Conservation (phyloP, 2,888 invertebrate genomes). For the Ernsta delagoae region DNA sequence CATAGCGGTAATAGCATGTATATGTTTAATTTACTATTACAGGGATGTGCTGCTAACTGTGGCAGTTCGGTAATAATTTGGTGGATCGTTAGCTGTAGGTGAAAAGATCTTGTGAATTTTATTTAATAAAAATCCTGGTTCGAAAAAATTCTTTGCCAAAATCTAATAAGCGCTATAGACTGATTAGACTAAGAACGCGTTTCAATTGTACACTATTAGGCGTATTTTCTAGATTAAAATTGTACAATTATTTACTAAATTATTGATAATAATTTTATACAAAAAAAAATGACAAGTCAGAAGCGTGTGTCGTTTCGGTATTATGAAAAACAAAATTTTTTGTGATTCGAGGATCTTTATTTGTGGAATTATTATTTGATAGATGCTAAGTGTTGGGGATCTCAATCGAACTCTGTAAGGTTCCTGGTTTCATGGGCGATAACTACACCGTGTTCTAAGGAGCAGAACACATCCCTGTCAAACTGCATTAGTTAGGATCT, state of each 20-base stretch:
- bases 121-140: conserved; percentile 58
- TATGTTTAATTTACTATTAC: conserved; percentile 79
- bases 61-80: conserved; percentile 69
- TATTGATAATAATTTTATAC: conserved; percentile 66
- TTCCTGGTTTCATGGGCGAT: conserved; percentile 63
- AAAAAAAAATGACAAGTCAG: conserved; percentile 62
- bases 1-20: conserved; percentile 76
- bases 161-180: conserved; percentile 84
- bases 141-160: conserved; percentile 71
- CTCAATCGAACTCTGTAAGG: conserved; percentile 58
- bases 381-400: conserved; percentile 76
- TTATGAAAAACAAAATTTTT: conserved; percentile 60
- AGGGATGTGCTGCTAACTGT: conserved; percentile 79
- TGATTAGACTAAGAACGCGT: conserved; percentile 83
- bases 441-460: conserved; percentile 80
- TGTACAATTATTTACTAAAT: conserved; percentile 81
- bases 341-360: conserved; percentile 73
- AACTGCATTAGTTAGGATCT: conserved; percentile 82
- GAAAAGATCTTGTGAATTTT: conserved; percentile 62
- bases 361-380: conserved; percentile 54
- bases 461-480: conserved; percentile 84
- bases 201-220: conserved; percentile 83
- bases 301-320: conserved; percentile 67
- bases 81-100: conserved; percentile 57
- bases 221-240: conserved; percentile 79